Evolutionary conservation across 2,888 invertebrate genomes (phyloP).

Genomic region (Sicus ferrugineus): DNA sequence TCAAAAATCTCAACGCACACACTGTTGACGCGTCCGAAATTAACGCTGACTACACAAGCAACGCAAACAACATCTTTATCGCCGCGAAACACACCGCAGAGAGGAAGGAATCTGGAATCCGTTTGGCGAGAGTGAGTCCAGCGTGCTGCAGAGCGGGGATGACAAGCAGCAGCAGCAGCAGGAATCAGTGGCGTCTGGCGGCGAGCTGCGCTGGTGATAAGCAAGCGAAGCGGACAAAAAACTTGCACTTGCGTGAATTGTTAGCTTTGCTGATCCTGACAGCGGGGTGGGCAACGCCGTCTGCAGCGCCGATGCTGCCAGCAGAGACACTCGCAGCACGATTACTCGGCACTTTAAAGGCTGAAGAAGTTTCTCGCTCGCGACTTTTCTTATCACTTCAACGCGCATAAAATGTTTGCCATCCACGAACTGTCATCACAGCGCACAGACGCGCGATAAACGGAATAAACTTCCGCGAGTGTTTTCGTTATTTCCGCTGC

Average conservation of each 20-base stretch:
- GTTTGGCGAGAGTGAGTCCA: background rate
- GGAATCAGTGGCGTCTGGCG: background rate
- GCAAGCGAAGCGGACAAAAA: conserved; percentile 8
- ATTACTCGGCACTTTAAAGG: no score
- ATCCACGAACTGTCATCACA: background rate
- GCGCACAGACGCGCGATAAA: background rate
- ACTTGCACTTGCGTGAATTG: conserved; percentile 9
- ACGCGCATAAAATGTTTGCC: background rate
- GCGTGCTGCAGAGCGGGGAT: background rate
- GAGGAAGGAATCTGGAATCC: background rate
- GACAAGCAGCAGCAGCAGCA: background rate
- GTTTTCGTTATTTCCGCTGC: no score
- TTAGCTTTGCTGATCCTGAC: background rate
- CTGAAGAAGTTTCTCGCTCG: background rate
- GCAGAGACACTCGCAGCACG: no score
- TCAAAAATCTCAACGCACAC: no score
- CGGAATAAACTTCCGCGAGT: background rate
- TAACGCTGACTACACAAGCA: conserved; percentile 50
- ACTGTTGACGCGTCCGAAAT: conserved; percentile 35
- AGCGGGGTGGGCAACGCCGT: background rate
- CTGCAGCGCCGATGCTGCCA: background rate
- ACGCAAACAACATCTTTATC: conserved; percentile 62
- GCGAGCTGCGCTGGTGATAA: conserved; percentile 13
- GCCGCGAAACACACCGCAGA: conserved; percentile 56
- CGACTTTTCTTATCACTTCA: conserved; percentile 5